phyloP scores from a whole-genome alignment of 2,797 vertebrate genomes.

The Sebastes cheni region DNA sequence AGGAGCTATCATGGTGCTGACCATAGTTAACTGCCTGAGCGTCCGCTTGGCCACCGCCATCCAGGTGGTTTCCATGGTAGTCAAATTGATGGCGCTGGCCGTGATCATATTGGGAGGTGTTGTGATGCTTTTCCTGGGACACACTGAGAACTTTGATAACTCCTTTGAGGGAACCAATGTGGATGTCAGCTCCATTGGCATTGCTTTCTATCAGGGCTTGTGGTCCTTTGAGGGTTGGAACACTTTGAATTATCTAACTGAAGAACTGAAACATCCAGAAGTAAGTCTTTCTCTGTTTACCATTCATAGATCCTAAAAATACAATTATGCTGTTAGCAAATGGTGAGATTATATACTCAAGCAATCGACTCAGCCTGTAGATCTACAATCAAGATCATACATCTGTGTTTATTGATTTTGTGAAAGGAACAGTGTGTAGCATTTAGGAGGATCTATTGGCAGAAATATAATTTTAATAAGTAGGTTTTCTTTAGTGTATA shows the following conservation, averaged over 20 bases:
- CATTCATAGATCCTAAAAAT: not conserved
- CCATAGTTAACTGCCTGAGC: conserved; percentile 83
- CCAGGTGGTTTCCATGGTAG: conserved; percentile 80
- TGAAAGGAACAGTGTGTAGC: conserved; percentile 38
- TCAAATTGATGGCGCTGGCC: conserved; percentile 81
- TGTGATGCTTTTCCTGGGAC: conserved; percentile 77
- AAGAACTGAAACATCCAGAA: conserved; percentile 88
- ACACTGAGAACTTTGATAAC: conserved; percentile 74
- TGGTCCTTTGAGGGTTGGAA: conserved; percentile 93
- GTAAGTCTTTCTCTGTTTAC: conserved; percentile 64
- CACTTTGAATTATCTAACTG: conserved; percentile 86
- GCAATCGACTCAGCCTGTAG: too few species aligned
- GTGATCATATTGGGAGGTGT: conserved; percentile 80
- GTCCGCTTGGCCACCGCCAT: conserved; percentile 77
- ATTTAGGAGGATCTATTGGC: too few species aligned
- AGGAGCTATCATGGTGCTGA: conserved; percentile 78
- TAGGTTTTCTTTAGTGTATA: too few species aligned
- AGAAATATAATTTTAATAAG: too few species aligned
- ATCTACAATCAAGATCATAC: not conserved
- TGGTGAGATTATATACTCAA: not conserved
- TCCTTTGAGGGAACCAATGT: conserved; percentile 82
- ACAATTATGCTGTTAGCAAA: not conserved
- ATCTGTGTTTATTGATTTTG: not conserved
- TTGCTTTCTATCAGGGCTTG: conserved; percentile 89
- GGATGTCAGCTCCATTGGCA: conserved; percentile 69